phyloP scores from a whole-genome alignment of 2,888 invertebrate genomes.

The Stegana nigrithorax region DNA sequence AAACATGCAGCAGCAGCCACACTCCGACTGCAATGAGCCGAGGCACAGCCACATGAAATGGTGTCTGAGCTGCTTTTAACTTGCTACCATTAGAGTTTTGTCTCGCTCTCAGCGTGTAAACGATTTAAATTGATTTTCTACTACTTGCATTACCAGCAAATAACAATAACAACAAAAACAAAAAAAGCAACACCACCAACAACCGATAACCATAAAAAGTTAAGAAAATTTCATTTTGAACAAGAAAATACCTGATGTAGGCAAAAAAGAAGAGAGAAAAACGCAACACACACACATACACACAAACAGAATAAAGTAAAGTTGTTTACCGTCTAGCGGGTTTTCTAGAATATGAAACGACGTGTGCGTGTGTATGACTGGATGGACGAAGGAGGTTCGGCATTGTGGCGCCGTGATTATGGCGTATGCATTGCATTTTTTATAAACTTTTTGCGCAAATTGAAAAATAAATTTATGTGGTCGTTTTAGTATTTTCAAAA shows the following conservation, averaged over 20 bases:
- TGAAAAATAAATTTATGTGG: conserved; percentile 57
- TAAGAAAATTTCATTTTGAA: conserved; percentile 11
- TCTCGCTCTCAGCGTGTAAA: conserved; percentile 24
- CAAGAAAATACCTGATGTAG: too few relatives aligned
- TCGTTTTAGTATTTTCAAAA: conserved; percentile 49
- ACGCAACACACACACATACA: too few relatives aligned
- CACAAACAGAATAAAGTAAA: background rate
- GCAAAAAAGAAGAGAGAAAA: too few relatives aligned
- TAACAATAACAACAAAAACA: conserved; percentile 29
- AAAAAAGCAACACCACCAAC: conserved; percentile 5
- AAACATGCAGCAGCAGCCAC: too few relatives aligned
- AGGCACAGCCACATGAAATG: too few relatives aligned
- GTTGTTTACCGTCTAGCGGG: background rate
- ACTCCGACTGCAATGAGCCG: too few relatives aligned
- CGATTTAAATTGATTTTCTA: conserved; percentile 49
- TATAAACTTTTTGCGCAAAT: conserved; percentile 44
- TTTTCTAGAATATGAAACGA: conserved; percentile 9
- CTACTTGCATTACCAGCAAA: conserved; percentile 37
- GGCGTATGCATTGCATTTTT: conserved; percentile 43
- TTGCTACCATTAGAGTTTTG: too few relatives aligned
- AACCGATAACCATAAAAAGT: conserved; percentile 3
- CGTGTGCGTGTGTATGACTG: too few relatives aligned
- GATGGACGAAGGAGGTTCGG: background rate
- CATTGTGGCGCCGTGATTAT: too few relatives aligned
- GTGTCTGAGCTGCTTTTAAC: too few relatives aligned